Percentiles rank a stretch among this genome's conserved stretches.
Conservation (phyloP, 2,797 vertebrate genomes). For the Paramormyrops hopkinsi region DNA sequence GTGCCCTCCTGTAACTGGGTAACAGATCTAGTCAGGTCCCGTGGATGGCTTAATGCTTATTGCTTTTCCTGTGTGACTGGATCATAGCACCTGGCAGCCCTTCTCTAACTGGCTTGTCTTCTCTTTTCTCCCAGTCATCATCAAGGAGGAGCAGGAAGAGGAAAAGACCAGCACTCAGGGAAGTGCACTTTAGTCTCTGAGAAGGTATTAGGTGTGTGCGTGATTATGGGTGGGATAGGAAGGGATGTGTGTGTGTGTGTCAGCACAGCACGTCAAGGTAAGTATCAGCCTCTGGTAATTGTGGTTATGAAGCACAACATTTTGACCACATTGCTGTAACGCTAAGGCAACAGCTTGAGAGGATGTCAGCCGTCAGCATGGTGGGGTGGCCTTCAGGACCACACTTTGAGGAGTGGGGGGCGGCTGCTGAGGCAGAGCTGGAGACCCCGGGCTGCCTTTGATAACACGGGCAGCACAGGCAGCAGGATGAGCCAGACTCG, state of each 20-base stretch:
- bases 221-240: not conserved
- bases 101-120: not conserved
- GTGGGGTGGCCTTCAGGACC: not conserved
- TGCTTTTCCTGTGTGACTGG: not conserved
- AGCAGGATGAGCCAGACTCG: conserved; percentile 48
- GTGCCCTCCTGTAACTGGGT: not conserved
- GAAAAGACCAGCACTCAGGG: not conserved
- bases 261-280: not conserved
- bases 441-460: conserved; percentile 49
- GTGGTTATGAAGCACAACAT: not conserved
- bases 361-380: not conserved
- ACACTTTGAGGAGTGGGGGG: not conserved
- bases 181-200: not conserved
- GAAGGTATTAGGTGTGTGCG: not conserved
- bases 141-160: not conserved
- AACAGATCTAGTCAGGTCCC: not conserved
- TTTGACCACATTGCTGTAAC: not conserved
- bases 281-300: not conserved
- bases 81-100: not conserved
- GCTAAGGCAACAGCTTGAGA: not conserved
- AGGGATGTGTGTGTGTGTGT: not conserved
- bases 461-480: conserved; percentile 49
- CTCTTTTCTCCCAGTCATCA: not conserved
- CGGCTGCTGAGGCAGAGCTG: not conserved
- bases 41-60: not conserved